A percentile compares a stretch with the other conserved stretches of the same genome.
Conservation (phyloP, 2,888 invertebrate genomes). For the Volucella inflata region DNA sequence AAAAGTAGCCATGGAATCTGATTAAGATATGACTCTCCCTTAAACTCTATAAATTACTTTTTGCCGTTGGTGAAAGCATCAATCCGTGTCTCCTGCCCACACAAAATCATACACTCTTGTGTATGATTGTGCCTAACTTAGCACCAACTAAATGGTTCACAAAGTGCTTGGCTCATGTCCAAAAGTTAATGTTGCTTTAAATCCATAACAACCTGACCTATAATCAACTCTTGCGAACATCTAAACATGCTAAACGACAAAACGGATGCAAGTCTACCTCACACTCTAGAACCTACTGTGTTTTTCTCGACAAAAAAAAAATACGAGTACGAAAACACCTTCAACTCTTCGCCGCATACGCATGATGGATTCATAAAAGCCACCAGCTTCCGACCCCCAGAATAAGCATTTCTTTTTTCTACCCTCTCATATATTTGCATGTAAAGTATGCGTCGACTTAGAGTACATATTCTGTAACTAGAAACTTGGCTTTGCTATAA, state of each 20-base stretch:
- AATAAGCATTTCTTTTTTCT: not conserved
- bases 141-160: not conserved
- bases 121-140: too few relatives aligned
- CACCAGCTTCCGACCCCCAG: not conserved
- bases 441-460: constrained; percentile 19
- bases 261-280: not conserved
- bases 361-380: not conserved
- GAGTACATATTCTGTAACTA: not conserved
- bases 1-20: too few relatives aligned
- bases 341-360: constrained; percentile 6
- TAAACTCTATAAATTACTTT: too few relatives aligned
- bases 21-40: too few relatives aligned
- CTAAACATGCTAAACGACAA: not conserved
- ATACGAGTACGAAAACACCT: too few relatives aligned
- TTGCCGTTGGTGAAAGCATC: too few relatives aligned
- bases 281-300: not conserved
- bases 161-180: constrained; percentile 25
- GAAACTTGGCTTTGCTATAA: constrained; percentile 11
- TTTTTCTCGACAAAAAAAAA: not conserved
- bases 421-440: constrained; percentile 1
- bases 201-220: constrained; percentile 21
- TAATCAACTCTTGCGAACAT: constrained; percentile 16
- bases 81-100: too few relatives aligned
- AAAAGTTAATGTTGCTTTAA: constrained; percentile 33
- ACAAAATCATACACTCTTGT: too few relatives aligned